Evolutionary conservation across 2,888 invertebrate genomes (phyloP).

Genomic region (Sphaerophoria rueppellii): DNA sequence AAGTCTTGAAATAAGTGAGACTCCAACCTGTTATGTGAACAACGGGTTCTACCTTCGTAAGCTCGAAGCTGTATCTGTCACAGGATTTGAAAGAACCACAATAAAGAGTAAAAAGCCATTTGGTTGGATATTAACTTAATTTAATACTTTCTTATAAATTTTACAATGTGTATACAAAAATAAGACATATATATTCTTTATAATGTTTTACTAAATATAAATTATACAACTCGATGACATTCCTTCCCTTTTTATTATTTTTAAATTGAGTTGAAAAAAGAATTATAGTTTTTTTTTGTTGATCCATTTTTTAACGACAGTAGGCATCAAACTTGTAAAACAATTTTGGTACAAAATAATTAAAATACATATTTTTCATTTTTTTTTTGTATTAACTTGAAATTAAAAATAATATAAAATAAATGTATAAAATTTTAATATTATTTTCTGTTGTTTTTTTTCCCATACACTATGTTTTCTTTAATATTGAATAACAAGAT

Average conservation of each 20-base stretch:
- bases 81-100: too few relatives aligned
- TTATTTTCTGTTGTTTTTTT: too few relatives aligned
- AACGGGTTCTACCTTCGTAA: too few relatives aligned
- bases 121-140: constrained; percentile 17
- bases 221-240: constrained; percentile 25
- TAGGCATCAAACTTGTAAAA: constrained; percentile 8
- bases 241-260: neutral
- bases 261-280: constrained; percentile 2
- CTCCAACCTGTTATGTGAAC: too few relatives aligned
- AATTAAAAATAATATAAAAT: constrained; percentile 28
- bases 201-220: constrained; percentile 17
- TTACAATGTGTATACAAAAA: constrained; percentile 31
- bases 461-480: too few relatives aligned
- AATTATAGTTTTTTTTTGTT: constrained; percentile 13
- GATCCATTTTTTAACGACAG: neutral
- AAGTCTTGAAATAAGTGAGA: too few relatives aligned
- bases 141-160: constrained; percentile 25
- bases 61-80: too few relatives aligned
- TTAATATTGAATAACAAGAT: too few relatives aligned
- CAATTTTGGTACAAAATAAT: neutral
- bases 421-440: constrained; percentile 9
- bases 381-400: neutral
- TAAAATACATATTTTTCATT: neutral
- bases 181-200: constrained; percentile 16
- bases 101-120: constrained; percentile 9